Evolutionary conservation across 2,113 vertebrate species (phyloP), one percentile per base, ranked within the genome.

Genomic region (Scartelaos histophorus): DNA sequence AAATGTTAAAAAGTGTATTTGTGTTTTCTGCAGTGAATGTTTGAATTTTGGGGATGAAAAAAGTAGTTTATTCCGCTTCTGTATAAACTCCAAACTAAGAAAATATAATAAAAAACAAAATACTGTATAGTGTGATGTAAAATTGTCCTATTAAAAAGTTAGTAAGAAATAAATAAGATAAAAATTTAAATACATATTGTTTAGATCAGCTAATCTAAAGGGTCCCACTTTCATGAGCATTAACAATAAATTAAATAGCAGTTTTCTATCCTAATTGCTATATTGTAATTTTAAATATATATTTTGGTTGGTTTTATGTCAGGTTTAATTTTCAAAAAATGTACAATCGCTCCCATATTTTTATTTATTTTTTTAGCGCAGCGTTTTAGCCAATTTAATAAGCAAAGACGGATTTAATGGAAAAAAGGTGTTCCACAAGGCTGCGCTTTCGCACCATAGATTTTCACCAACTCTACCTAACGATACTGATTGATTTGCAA

Each of bases 161-260:
- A 57, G 22, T 13, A 24, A 58, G 21, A 58, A 24, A 58, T 58
- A 58, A 58, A 58, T 58, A 58, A 58, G 51, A 58, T 58, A 25
- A 24, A 24, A 57, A 9, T n/a, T 54, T 54, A 58, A 58, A 58
- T 58, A 58, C 56, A 58, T 58, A 5, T 58, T 25, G 56, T 58
- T 58, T 58, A 58, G 56, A 58, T 5, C 56, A 25, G 13, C 56
- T 58, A 58, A 58, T 58, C 56, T 58, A 58, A 58, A 34, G 25
- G 25, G 16, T 3, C 58, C 24, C 24, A 34, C 25, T 61, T 29
- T 13, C 24, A 58, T 25, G 22, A 24, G 56, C 56, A 17, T 9
- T 34, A 15, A 29, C 6, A 61, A 34, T 25, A 34, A 17, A 61
- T 16, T 61, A 61, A 61, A 25, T 61, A 61, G 13, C 17, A 2